Evolutionary conservation across 2,797 vertebrate genomes (phyloP), one percentile per base, ranked within the genome.

Genomic region (Gymnothorax reevesii): DNA sequence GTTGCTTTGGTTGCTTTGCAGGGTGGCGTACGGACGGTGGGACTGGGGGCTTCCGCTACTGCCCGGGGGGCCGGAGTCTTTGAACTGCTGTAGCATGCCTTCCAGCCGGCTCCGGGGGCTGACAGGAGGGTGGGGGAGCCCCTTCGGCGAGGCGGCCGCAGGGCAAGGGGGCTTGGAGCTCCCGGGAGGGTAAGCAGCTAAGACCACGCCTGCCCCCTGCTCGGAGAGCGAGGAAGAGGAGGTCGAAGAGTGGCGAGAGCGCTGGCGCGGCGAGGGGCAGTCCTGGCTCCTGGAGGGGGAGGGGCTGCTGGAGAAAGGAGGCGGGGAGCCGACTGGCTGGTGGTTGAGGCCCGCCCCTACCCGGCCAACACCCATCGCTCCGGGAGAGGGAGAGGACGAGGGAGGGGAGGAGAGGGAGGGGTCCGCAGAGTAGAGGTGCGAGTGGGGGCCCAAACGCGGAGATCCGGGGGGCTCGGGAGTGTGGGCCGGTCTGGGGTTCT

Each of bases 21-120:
- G 88, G 83, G 91, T 57, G 60, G 77, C 90, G 64, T 91, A 88
- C 89, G 92, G 94, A 86, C 77, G 90, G 69, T 91, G 88, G 89
- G 92, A 94, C 87, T 83, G 62, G 49, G 93, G 92, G 89, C 79
- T 92, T 90, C 88, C 90, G 85, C 82, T 93, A 92, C 84, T 94
- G 94, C 89, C 92, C 92, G 92, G 94, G 91, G 93, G 92, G 92
- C 94, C 94, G 92, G 94, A 95, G 93, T 96, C 95, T 91, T 95
- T 96, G 90, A 95, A 96, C 92, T 96, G 95, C 90, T 96, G 94
- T 82, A 97, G 92, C 90, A 95, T 94, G 89, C 95, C 94, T 90
- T 96, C 96, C 90, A 96, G 95, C 91, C 95, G 96, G 92, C 95
- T 95, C 87, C 94, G 95, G 49, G 95, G 94, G 87, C 92, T 92